Conservation (phyloP, 2,797 vertebrate genomes). For the Tangara arthus region DNA sequence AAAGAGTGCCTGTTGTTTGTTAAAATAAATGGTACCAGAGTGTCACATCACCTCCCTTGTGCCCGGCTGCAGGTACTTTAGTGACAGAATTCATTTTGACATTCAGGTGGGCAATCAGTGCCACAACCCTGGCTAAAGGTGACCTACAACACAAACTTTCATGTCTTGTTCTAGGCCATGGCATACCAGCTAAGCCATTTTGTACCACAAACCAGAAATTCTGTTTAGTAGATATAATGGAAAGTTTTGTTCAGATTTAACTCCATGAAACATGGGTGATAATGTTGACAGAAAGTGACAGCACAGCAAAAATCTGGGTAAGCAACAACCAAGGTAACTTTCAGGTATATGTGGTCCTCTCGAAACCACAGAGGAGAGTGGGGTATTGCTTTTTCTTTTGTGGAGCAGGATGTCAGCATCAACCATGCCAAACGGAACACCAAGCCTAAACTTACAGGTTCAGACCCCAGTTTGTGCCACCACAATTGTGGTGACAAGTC, state of each 20-base stretch:
- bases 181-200: not conserved
- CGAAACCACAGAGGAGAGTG: not conserved
- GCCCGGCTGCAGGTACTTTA: not conserved
- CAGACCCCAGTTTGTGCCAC: not conserved
- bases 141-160: not conserved
- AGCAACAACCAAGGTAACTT: not conserved
- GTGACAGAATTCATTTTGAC: not conserved
- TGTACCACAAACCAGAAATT: not conserved
- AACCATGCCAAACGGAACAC: not conserved
- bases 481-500: accelerated
- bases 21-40: not conserved
- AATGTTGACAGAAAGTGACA: not conserved
- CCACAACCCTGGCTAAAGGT: not conserved
- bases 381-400: not conserved
- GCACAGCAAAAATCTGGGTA: not conserved
- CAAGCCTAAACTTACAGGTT: not conserved
- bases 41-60: not conserved
- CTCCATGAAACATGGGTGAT: not conserved
- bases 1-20: not conserved
- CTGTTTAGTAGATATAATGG: not conserved
- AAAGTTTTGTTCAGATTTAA: not conserved
- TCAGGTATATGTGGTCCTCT: not conserved
- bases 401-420: not conserved
- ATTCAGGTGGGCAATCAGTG: accelerated
- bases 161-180: not conserved